Conservation (phyloP, 2,888 invertebrate genomes). For the Idaea straminata region DNA sequence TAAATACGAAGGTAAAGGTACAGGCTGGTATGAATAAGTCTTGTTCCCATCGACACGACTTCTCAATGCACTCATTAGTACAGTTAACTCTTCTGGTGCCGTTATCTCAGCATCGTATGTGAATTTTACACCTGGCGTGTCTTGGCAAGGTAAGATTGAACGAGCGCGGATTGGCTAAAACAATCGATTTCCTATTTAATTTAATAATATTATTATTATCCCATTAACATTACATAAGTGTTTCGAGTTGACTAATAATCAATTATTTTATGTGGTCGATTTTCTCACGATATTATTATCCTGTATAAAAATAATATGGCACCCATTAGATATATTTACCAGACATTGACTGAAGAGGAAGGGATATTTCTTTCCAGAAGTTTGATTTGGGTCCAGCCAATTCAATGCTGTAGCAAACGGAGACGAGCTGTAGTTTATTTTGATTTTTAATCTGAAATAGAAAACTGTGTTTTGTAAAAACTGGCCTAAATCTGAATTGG, state of each 20-base stretch:
- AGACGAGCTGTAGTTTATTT: constrained; percentile 88
- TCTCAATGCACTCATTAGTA: constrained; percentile 42
- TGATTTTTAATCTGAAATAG: constrained; percentile 70
- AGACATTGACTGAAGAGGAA: constrained; percentile 93
- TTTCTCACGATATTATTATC: too few species aligned
- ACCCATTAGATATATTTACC: constrained; percentile 65
- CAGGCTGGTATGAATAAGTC: constrained; percentile 45
- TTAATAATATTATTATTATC: too few species aligned
- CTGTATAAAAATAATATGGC: neutral
- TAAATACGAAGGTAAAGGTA: constrained; percentile 22
- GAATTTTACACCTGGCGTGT: constrained; percentile 93
- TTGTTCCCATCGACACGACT: constrained; percentile 29
- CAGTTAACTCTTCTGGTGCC: constrained; percentile 85
- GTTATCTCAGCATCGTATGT: constrained; percentile 88
- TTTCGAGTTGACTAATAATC: too few species aligned
- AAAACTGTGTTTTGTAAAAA: neutral
- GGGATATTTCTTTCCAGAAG: constrained; percentile 91
- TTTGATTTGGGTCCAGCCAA: constrained; percentile 93
- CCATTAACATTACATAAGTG: too few species aligned
- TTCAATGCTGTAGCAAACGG: constrained; percentile 91
- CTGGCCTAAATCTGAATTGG: neutral
- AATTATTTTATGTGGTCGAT: too few species aligned
- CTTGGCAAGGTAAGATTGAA: constrained; percentile 94
- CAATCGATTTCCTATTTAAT: neutral
- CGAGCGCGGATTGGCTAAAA: constrained; percentile 91